These are phyloP conservation scores for Thecophora atra DNA, from an alignment of 2,888 invertebrate species.

Conservation along the genomic window DNA sequence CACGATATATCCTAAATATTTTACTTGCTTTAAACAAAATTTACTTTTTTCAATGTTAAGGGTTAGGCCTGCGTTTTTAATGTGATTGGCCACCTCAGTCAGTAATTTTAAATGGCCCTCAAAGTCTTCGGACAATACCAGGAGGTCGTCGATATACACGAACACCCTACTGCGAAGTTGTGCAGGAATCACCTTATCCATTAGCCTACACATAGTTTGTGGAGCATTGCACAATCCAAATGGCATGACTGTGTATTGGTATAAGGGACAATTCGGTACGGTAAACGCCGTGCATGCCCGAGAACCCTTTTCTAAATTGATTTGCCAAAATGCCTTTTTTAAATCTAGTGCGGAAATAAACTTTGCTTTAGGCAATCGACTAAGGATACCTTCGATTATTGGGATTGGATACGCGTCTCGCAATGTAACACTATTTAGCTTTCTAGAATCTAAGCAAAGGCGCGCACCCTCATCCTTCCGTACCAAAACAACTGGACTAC, in stretches of 20 bases:
- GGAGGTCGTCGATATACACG: too few species aligned
- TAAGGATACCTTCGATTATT: neutral
- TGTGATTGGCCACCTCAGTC: too few species aligned
- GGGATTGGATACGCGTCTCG: neutral
- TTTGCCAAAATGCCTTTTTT: slow-evolving; percentile 33
- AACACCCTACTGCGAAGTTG: too few species aligned
- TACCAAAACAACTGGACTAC: too few species aligned
- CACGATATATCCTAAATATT: slow-evolving; percentile 18
- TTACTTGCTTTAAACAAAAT: slow-evolving; percentile 17
- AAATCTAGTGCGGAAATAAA: slow-evolving; percentile 25
- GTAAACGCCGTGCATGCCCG: slow-evolving; percentile 4
- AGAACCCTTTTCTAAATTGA: slow-evolving; percentile 2
- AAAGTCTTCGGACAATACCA: too few species aligned
- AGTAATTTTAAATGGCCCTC: too few species aligned
- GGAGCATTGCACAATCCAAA: too few species aligned
- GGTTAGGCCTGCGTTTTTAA: too few species aligned
- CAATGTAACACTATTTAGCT: neutral
- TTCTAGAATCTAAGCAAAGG: neutral
- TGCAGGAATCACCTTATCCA: too few species aligned
- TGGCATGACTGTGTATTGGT: slow-evolving; percentile 20
- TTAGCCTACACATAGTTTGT: too few species aligned
- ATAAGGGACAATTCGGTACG: slow-evolving; percentile 14
- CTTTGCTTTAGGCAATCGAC: neutral
- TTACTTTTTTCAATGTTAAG: too few species aligned
- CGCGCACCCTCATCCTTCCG: neutral